Base-by-base conservation (phyloP, 2,888 invertebrate species). In the Tenthredo amoena region DNA sequence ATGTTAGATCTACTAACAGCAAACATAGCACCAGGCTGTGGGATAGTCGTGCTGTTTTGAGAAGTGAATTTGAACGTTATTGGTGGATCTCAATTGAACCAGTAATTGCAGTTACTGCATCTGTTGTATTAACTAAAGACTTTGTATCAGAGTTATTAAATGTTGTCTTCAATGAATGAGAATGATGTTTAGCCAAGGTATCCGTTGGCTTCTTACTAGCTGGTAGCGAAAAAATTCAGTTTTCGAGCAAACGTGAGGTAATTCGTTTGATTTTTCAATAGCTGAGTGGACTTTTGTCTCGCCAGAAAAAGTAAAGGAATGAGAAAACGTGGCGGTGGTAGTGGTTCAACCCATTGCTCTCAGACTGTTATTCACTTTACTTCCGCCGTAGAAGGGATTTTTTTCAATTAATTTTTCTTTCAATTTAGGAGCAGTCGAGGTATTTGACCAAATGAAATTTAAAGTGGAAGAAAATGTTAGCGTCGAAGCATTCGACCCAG, bases 391-490 rank as follows among this genome's bases (percentile, higher is more conserved):
- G 10, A 37, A 79, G 76, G 86, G 88, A 37, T 89, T 89, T 76
- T 88, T 90, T 74, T 87, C 87, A 31, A 89, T 92, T 6, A 88
- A 86, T 21, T 89, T 90, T 10, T 89, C 87, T 86, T 92, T 93
- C 58, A 90, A 88, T 88, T 90, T 91, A n/a, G 91, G 91, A 21
- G 91, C 91, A 15, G 90, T 90, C 18, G 91, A 91, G 7, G 92
- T 89, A 15, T 89, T 89, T 2, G 90, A 86, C 90, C 91, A 93
- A n/a, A 91, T 90, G 85, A 94, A 94, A 86, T 93, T 93, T 1
- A 90, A 89, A 21, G 87, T 86, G 15, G 89, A 84, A 5, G 86
- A 26, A 26, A 26, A 9, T 6, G 83, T 87, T 21, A 76, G 21
- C n/a, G 86, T 37, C 2, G 88, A 71, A 21, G 85, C 72, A 72